A percentile compares a stretch with the other conserved stretches of the same genome.
Conservation (phyloP, 2,113 vertebrate genomes). For the Caranx melampygus region DNA sequence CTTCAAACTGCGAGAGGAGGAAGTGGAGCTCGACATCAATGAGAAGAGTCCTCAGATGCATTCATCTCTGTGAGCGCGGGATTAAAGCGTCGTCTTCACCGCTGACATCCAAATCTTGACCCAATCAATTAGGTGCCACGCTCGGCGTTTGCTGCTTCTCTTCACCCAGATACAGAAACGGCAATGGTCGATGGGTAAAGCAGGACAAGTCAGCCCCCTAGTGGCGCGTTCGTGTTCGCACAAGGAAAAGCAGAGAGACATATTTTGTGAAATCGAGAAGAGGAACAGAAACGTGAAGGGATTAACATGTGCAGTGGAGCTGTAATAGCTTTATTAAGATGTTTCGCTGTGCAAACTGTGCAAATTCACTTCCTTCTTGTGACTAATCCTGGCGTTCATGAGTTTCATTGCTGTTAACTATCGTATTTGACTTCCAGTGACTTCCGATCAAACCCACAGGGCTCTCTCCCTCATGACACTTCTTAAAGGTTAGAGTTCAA, state of each 20-base stretch:
- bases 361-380: background rate
- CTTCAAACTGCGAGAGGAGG: slow-evolving; percentile 62
- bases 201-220: slow-evolving; percentile 77
- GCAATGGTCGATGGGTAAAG: slow-evolving; percentile 7
- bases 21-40: slow-evolving; percentile 50
- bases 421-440: slow-evolving; percentile 64
- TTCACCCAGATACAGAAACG: slow-evolving; percentile 37
- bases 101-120: slow-evolving; percentile 69
- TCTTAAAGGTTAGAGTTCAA: slow-evolving; percentile 79
- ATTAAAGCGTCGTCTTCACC: slow-evolving; percentile 64
- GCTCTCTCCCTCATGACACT: slow-evolving; percentile 57
- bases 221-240: slow-evolving; percentile 55
- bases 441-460: slow-evolving; percentile 59
- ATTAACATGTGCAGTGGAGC: background rate
- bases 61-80: slow-evolving; percentile 52
- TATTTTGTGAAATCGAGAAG: background rate
- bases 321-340: background rate
- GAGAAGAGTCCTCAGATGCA: slow-evolving; percentile 48
- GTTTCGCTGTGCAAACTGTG: background rate
- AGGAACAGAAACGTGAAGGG: background rate
- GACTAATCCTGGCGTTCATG: background rate
- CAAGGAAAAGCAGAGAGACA: slow-evolving; percentile 18
- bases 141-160: slow-evolving; percentile 22
- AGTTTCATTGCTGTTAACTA: slow-evolving; percentile 33
- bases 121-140: slow-evolving; percentile 58